Evolutionary conservation across 2,888 invertebrate genomes (phyloP), one percentile per base, ranked within the genome.

Genomic region (Xanthorhoe designata): DNA sequence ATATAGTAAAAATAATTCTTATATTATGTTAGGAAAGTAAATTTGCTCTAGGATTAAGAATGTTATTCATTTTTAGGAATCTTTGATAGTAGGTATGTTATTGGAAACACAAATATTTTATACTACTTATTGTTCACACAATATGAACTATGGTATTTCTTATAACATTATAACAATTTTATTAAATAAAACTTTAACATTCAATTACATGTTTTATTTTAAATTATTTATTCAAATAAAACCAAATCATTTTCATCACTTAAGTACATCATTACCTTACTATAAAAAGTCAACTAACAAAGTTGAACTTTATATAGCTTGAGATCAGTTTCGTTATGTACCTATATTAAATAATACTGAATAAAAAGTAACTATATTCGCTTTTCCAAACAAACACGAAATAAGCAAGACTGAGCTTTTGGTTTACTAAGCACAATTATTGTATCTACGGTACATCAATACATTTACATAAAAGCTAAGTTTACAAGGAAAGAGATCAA

Each of bases 111-210:
- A 53, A 45, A 58, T 55, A 60, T 53, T 47, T 52, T 61, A 62
- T 32, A 32, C 24, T 61, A 64, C 51, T 60, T 18, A 65, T 47
- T 65, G 62, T 68, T 66, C 66, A 62, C 61, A 69, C 68, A 24
- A 24, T 24, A 69, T 72, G 66, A 68, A 72, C 65, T 72, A 68
- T 58, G 62, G 67, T 73, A 64, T 72, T 69, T 69, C 62, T 66
- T 63, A 64, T 52, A 64, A 61, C 52, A 49, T 63, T 65, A 38
- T 47, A 42, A 61, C 49, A 66, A 57, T 61, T 64, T 70, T 75
- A 77, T 68, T 75, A 71, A 76, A 72, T 70, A 72, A 64, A 67
- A 57, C 66, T 66, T n/a, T 61, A 69, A 70, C 49, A 54, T 52
- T 42, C 38, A 42, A 42, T 42, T 42, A 42, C 2, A 13, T 42